Evolutionary conservation across 1,140 invertebrate genomes (phyloP).

Genomic region (Pseudomyrmex concolor): DNA sequence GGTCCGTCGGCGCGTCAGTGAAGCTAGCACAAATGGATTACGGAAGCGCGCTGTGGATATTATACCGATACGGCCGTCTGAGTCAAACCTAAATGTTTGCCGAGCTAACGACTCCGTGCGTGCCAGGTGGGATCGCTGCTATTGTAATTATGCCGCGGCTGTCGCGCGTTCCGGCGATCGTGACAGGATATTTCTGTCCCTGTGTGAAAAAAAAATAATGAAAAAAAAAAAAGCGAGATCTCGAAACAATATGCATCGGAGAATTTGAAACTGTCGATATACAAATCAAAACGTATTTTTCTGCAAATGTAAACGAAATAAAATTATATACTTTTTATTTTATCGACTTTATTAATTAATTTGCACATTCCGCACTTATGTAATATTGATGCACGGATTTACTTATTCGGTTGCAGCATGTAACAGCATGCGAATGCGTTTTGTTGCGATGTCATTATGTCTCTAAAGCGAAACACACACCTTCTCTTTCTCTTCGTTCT

Average conservation of each 20-base stretch:
- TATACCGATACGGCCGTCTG: conserved; percentile 75
- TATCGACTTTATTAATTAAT: background rate
- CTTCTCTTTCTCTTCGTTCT: background rate
- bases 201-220: conserved; percentile 16
- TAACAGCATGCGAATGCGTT: background rate
- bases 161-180: conserved; percentile 61
- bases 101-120: conserved; percentile 78
- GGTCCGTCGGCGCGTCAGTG: conserved; percentile 36
- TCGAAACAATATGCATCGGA: background rate
- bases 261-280: background rate
- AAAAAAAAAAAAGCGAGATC: background rate
- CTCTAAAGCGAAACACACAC: conserved; percentile 4
- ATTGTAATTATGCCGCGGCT: conserved; percentile 78
- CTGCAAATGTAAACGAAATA: background rate
- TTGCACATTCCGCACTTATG: background rate
- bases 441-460: background rate
- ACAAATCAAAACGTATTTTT: background rate
- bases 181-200: conserved; percentile 25
- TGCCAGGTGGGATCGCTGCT: conserved; percentile 78
- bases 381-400: no score
- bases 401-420: background rate
- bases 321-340: background rate
- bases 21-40: conserved; percentile 76
- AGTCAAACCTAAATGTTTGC: conserved; percentile 77
- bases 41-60: conserved; percentile 77